Base-by-base conservation (phyloP, 2,888 invertebrate species). In the Ashinkailepas kermadecensis region DNA sequence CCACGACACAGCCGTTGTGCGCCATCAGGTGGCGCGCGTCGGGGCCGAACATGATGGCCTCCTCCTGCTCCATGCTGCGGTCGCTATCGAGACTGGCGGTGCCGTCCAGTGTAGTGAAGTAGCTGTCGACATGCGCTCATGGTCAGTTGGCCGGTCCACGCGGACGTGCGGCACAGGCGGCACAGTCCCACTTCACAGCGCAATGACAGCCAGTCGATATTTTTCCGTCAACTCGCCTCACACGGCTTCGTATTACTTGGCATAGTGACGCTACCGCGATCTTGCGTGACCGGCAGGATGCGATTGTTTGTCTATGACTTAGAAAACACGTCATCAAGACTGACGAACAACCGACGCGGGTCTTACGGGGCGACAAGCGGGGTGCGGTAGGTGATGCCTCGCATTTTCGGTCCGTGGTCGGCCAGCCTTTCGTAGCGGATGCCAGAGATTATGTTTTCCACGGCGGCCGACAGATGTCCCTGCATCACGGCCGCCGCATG, bases 1-100 rank as follows among this genome's bases (percentile, higher is more conserved):
- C 91, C 96, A 99, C 98, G 0, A 99, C 97, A 99, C 99, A 99
- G 82, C 97, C 97, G 89, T 99, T 99, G 89, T 97, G 97, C 70
- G 97, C 99, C 95, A 97, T 96, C 64, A 84, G 80, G 81, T 82
- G 84, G 59, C 82, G 81, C 21, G 81, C 81, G 54, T 84, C 81
- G 13, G 80, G 65, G 54, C 82, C 74, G 82, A 82, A 83, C 83
- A 84, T 83, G 18, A 83, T 74, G 15, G 78, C 78, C 88, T 96
- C 95, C 85, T 92, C 90, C 86, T 93, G 93, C 81, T 87, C 85
- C 81, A 92, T 87, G 81, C 88, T 87, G 84, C 87, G 88, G 80
- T 85, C 85, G 12, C 81, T 67, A 10, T 78, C 78, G 23, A 78
- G n/a, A 23, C 54, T 21, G 21, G 39, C 78, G 89, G 89, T 83